Evolutionary conservation across 2,113 vertebrate genomes (phyloP).

Genomic region (Macquaria ambigua): DNA sequence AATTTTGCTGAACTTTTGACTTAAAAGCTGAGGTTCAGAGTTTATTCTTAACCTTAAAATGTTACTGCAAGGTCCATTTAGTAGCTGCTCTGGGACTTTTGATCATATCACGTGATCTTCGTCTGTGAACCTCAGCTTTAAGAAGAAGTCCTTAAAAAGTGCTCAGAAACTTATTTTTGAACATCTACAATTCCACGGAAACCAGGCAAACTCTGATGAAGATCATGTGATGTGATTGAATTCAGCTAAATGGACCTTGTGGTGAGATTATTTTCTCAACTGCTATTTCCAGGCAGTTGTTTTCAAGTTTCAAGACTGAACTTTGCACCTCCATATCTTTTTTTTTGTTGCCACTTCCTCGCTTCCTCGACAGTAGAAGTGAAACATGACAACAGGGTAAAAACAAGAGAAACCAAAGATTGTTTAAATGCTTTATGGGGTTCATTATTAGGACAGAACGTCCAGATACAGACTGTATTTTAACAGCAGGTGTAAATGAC

Average conservation of each 20-base stretch:
- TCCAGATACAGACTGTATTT: not conserved
- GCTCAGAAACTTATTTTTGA: too few species aligned
- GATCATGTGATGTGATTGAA: not conserved
- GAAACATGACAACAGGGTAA: not conserved
- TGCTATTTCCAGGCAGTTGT: conserved; percentile 1
- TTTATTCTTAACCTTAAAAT: not conserved
- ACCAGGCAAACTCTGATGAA: not conserved
- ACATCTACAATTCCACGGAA: not conserved
- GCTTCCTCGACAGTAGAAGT: not conserved
- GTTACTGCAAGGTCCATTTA: not conserved
- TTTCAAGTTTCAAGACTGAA: not conserved
- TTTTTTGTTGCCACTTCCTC: not conserved
- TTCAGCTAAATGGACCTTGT: conserved; percentile 5
- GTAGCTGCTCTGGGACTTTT: not conserved
- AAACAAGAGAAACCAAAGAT: not conserved
- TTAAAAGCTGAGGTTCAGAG: not conserved
- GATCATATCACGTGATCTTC: not conserved
- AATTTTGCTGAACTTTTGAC: too few species aligned
- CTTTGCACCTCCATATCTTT: not conserved
- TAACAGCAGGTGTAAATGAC: not conserved
- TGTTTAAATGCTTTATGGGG: not conserved
- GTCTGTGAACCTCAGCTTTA: not conserved
- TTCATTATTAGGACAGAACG: not conserved
- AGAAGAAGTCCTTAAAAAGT: too few species aligned
- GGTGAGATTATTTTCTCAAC: conserved; percentile 13